phyloP scores from a whole-genome alignment of 1,140 invertebrate genomes.

The Drosophila santomea region DNA sequence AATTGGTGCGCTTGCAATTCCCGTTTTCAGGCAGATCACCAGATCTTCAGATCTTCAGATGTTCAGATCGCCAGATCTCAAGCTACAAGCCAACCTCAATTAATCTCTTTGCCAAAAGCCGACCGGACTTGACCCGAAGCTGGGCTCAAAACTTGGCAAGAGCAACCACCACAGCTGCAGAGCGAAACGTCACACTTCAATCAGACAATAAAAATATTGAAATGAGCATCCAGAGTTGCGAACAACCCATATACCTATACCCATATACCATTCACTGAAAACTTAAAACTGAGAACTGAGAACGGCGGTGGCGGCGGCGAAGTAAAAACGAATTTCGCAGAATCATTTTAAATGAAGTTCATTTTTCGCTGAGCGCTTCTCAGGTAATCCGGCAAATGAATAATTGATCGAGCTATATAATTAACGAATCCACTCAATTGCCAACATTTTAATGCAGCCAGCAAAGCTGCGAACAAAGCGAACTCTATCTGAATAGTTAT shows the following conservation, averaged over 20 bases:
- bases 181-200: constrained; percentile 74
- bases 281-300: neutral
- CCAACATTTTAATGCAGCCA: constrained; percentile 58
- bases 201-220: constrained; percentile 81
- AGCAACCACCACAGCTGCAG: constrained; percentile 36
- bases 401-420: constrained; percentile 79
- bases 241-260: too few relatives aligned
- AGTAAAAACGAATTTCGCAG: constrained; percentile 75
- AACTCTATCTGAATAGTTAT: constrained; percentile 13
- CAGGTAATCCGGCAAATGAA: constrained; percentile 80
- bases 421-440: constrained; percentile 81
- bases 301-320: constrained; percentile 13
- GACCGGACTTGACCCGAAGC: constrained; percentile 41
- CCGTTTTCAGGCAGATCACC: constrained; percentile 32
- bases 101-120: constrained; percentile 76
- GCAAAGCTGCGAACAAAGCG: constrained; percentile 25
- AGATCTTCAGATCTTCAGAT: constrained; percentile 3
- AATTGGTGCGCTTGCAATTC: constrained; percentile 61
- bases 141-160: neutral
- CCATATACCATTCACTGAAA: constrained; percentile 3
- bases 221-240: constrained; percentile 44
- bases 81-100: constrained; percentile 55
- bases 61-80: neutral
- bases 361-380: constrained; percentile 42
- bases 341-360: constrained; percentile 80